Percentiles rank a stretch among this genome's conserved stretches.
Evolutionary conservation across 2,888 invertebrate genomes (phyloP).

Genomic region (Syrista parreyssii): DNA sequence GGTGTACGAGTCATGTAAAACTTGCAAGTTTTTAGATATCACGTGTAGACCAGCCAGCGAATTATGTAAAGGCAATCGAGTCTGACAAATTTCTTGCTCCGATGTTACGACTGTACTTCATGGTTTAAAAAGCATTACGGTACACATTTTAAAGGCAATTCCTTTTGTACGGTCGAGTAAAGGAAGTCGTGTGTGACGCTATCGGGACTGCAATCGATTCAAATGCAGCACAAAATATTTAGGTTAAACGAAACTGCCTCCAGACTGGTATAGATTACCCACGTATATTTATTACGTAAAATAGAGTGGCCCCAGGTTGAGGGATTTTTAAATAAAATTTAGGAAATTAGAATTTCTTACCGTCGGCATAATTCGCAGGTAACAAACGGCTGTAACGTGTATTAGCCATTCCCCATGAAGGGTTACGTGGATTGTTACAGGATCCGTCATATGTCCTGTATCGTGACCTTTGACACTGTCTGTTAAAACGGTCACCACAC

Average conservation of each 20-base stretch:
- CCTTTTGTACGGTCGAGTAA: background rate
- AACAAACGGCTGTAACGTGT: constrained; percentile 76
- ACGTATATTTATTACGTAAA: background rate
- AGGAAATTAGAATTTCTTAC: constrained; percentile 60
- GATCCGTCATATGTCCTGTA: constrained; percentile 91
- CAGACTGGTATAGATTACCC: constrained; percentile 32
- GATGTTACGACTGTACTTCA: background rate
- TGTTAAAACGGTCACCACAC: constrained; percentile 36
- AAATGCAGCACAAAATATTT: background rate
- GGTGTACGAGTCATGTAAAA: background rate
- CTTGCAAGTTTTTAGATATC: background rate
- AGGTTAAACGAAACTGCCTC: constrained; percentile 22
- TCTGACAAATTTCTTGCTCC: background rate
- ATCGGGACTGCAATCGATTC: background rate
- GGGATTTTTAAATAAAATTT: background rate
- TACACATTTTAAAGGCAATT: background rate
- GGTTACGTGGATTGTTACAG: constrained; percentile 90
- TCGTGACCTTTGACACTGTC: constrained; percentile 68
- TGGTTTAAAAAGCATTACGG: background rate
- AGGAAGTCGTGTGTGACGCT: background rate
- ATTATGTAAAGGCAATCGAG: background rate
- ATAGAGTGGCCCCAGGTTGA: background rate
- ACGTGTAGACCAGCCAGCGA: background rate
- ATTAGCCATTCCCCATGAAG: constrained; percentile 84
- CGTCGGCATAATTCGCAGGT: constrained; percentile 76